Base-by-base conservation (phyloP, 2,888 invertebrate genomes). In the Adelognathus sp. region DNA sequence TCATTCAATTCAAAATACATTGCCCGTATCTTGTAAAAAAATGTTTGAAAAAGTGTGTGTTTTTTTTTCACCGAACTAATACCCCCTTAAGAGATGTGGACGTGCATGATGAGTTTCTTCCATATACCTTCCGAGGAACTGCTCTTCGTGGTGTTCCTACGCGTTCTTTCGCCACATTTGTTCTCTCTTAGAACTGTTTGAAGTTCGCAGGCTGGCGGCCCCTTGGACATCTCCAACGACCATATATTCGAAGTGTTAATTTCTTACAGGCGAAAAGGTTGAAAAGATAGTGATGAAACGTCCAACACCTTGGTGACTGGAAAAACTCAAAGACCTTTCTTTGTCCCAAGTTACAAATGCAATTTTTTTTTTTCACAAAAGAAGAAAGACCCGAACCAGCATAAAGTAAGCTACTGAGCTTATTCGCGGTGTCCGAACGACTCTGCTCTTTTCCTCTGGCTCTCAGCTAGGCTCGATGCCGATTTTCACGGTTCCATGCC, bases 401-500 rank as follows among this genome's bases (percentile, higher is more conserved):
- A 9, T 18, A 44, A 9, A 3, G 21, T 46, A 21, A 36, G 36
- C n/a, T n/a, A n/a, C n/a, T 11, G 36, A 3, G 46, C 5, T 16
- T 46, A 16, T 52, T 27, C 27, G 24, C 3, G n/a, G 33, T 50
- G n/a, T 52, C 52, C 14, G 18, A 36, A 39, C 39, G n/a, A 54
- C 27, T 9, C 3, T 66, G 36, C 18, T 36, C 36, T 39, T 54
- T 31, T 67, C 18, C 67, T 67, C 67, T 29, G n/a, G 11, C 27
- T 39, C 16, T 52, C 24, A 50, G 52, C 24, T 21, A 50, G 50
- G 33, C 63, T 27, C 14, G 64, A 52, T 64, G 33, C 29, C 33
- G 21, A 29, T 24, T 11, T 52, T 66, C 64, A 52, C 64, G 36
- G 52, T 66, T 52, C 52, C 50, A 16, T 52, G 63, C 11, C 31